phyloP scores from a whole-genome alignment of 2,888 invertebrate species.

The Poecilobothrus nobilitatus region DNA sequence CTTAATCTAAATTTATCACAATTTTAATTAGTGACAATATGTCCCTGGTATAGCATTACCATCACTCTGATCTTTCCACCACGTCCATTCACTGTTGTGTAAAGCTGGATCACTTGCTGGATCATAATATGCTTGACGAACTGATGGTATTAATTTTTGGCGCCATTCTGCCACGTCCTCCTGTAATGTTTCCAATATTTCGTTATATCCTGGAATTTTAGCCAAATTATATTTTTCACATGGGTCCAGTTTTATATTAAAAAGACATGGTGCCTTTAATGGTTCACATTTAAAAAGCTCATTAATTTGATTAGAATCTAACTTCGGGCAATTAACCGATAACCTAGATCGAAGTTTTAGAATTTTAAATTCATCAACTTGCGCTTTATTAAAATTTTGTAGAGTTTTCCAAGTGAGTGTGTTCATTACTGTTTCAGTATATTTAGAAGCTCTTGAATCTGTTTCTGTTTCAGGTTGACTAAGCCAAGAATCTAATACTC shows the following conservation, averaged over 20 bases:
- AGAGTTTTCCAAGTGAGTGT: constrained; percentile 26
- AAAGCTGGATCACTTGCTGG: constrained; percentile 46
- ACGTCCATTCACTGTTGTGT: constrained; percentile 51
- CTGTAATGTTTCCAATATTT: constrained; percentile 37
- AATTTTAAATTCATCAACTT: constrained; percentile 19
- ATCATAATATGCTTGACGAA: constrained; percentile 43
- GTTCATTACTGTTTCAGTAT: constrained; percentile 28
- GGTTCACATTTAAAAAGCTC: constrained; percentile 31
- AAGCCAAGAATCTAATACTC: constrained; percentile 28
- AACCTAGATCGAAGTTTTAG: constrained; percentile 18
- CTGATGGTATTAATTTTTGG: constrained; percentile 40
- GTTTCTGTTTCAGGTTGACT: constrained; percentile 28
- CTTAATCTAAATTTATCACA: too few species aligned
- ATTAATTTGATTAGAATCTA: constrained; percentile 15
- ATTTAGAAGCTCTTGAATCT: constrained; percentile 32
- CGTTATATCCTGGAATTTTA: constrained; percentile 21
- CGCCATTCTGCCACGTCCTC: constrained; percentile 41
- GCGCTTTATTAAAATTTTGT: constrained; percentile 18
- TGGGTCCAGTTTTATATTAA: constrained; percentile 46
- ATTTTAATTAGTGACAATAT: background rate
- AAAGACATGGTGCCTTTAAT: constrained; percentile 44
- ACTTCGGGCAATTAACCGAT: constrained; percentile 20
- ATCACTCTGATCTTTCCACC: constrained; percentile 43
- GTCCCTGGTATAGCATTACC: constrained; percentile 8
- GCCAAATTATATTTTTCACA: constrained; percentile 44